Evolutionary conservation across 2,888 invertebrate genomes (phyloP), one percentile per base, ranked within the genome.

Genomic region (Tromatobia lineatoria): DNA sequence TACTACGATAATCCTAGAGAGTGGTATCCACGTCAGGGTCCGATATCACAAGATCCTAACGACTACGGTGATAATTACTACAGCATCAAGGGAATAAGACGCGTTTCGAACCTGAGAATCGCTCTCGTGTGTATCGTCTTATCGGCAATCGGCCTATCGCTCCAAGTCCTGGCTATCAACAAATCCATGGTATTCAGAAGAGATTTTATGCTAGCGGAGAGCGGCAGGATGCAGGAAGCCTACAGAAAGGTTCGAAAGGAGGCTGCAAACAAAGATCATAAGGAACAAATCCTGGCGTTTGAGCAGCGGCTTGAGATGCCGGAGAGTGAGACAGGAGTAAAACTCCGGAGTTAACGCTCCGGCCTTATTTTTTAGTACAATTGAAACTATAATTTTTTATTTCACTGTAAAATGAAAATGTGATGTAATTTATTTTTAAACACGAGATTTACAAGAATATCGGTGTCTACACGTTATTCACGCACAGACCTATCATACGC

Each of bases 151-250:
- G 96, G 96, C 1, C 94, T 95, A n/a, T 76, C 95, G 11, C 83
- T 96, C 66, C 96, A 97, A 90, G 93, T 95, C 86, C 91, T 95
- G 77, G 94, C 95, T 0, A 95, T 97, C 80, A 95, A 95, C 87
- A 94, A 95, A 87, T 95, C 96, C 7, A 94, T 95, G 82, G 90
- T 94, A 3, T 87, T 94, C 11, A 94, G 94, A 85, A 94, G 95
- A 38, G 92, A 94, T 4, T 91, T 93, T 76, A 91, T 95, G 61
- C 93, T 94, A 57, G 94, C 94, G 82, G 94, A 94, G 84, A 95
- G 96, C 0, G 93, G 93, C 74, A 93, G 93, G 86, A 94, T 95
- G 3, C 94, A 94, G 0, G 93, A 94, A 75, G 94, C 95, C 71
- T 93, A 95, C 82, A 94, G 95, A 2, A 94, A 93, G 85, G 94